Base-by-base conservation (phyloP, 2,797 vertebrate species). In the Lophura swinhoii region DNA sequence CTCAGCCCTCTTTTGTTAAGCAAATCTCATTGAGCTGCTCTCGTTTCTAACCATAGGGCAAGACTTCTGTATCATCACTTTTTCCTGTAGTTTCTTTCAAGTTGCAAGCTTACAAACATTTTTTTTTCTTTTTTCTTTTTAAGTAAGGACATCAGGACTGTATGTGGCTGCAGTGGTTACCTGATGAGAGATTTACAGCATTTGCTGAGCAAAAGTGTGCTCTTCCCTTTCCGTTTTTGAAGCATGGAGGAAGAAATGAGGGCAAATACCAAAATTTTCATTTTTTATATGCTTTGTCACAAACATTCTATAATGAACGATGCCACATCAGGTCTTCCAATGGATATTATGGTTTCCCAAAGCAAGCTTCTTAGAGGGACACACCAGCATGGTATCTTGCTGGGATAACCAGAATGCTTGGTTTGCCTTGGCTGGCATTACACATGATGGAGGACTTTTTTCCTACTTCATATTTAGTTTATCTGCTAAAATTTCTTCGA, bases 21-120 rank as follows among this genome's bases (percentile, higher is more conserved):
- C 48, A 78, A 82, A 90, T 81, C 64, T 90, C 63, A 48, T 28
- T 73, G 84, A 88, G 33, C 31, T 55, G 14, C 39, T 92, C 92
- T 64, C 41, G 46, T 78, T 95, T 95, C 62, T 91, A 80, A 91
- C 88, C 0, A 0, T 81, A 85, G 94, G 75, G 76, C 55, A 92
- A 70, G 59, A 91, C 85, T 92, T 95, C 62, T 74, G 51, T 84
- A 85, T 80, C 88, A 72, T 68, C 80, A 89, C 51, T 90, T 90
- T 91, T 90, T 90, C 88, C 46, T 90, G 91, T 84, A 81, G 59
- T 75, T 88, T 87, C 66, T 91, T 89, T 56, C 55, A 56, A 12
- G 31, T n/a, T 56, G 31, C 35, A 90, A 84, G 80, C 92, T 93
- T 92, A 84, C 74, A 74, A 81, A 68, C 60, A 58, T 79, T 60